phyloP scores from a whole-genome alignment of 2,113 vertebrate genomes.

The Fregata magnificens region DNA sequence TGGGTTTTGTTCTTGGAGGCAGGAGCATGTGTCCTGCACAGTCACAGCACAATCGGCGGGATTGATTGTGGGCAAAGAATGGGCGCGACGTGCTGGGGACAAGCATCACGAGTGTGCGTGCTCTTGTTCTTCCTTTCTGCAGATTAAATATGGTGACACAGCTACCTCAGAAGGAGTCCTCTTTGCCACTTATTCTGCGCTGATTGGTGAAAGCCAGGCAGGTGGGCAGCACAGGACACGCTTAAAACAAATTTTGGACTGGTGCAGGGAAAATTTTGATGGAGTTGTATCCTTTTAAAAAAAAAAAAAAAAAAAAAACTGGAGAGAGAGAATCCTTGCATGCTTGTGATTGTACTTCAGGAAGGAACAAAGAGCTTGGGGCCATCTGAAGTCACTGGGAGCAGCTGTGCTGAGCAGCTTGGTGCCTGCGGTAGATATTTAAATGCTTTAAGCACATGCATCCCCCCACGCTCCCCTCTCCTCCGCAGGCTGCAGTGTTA shows the following conservation, averaged over 20 bases:
- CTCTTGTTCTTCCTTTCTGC: background rate
- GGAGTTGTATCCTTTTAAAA: conserved; percentile 92
- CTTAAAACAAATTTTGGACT: conserved; percentile 94
- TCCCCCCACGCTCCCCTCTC: background rate
- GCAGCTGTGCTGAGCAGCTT: background rate
- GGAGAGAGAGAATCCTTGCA: background rate
- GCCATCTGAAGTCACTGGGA: background rate
- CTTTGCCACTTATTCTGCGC: conserved; percentile 95
- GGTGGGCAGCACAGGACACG: conserved; percentile 94
- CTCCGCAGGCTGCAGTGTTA: background rate
- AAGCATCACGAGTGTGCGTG: accelerated
- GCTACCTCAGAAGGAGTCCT: conserved; percentile 98
- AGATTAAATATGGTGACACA: conserved; percentile 99
- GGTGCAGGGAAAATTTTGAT: conserved; percentile 92
- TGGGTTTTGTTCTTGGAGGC: background rate
- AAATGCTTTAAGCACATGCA: background rate
- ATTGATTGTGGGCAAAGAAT: background rate
- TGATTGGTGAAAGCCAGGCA: conserved; percentile 97
- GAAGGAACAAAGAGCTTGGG: background rate
- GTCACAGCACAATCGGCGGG: background rate
- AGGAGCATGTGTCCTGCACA: background rate
- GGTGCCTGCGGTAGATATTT: background rate
- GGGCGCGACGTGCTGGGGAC: background rate
- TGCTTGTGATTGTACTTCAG: background rate
- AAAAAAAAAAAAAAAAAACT: too few relatives aligned